These are phyloP conservation scores for Silurus glanis DNA, from an alignment of 2,113 vertebrate species.

Conservation along the genomic window DNA sequence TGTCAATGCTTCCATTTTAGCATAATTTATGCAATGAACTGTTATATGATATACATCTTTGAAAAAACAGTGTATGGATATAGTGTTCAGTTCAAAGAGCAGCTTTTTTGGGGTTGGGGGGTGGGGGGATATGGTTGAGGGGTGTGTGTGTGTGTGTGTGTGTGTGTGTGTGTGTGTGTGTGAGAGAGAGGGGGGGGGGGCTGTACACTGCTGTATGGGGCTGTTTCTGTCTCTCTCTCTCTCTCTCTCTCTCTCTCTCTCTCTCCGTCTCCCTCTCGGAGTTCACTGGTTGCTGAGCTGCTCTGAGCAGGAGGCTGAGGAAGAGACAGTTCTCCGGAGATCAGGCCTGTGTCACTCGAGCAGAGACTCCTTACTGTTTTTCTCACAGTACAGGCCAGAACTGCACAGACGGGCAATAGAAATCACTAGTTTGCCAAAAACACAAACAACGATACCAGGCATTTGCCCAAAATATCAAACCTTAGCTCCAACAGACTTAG, in stretches of 20 bases:
- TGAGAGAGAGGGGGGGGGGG: background rate
- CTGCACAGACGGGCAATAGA: constrained; percentile 53
- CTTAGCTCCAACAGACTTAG: constrained; percentile 49
- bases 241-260: background rate
- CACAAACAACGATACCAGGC: constrained; percentile 63
- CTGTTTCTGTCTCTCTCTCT: constrained; percentile 1
- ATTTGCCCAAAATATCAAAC: constrained; percentile 64
- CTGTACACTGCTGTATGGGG: constrained; percentile 15
- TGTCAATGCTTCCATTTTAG: constrained; percentile 65
- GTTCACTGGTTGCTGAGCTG: background rate
- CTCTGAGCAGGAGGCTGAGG: constrained; percentile 1
- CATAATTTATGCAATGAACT: constrained; percentile 74
- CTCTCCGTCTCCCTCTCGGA: background rate
- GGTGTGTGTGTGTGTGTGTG: constrained; percentile 33
- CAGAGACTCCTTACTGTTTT: constrained; percentile 13
- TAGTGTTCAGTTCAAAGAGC: constrained; percentile 64
- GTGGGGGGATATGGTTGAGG: too few relatives aligned
- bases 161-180: constrained; percentile 4
- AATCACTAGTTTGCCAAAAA: constrained; percentile 65
- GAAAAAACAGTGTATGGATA: constrained; percentile 61
- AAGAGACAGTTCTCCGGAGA: constrained; percentile 14
- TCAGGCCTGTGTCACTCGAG: constrained; percentile 22
- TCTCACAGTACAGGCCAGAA: constrained; percentile 23
- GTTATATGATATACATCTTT: constrained; percentile 66
- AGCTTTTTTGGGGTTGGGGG: background rate